Conservation (phyloP, 2,888 invertebrate genomes). For the Plusia festucae region DNA sequence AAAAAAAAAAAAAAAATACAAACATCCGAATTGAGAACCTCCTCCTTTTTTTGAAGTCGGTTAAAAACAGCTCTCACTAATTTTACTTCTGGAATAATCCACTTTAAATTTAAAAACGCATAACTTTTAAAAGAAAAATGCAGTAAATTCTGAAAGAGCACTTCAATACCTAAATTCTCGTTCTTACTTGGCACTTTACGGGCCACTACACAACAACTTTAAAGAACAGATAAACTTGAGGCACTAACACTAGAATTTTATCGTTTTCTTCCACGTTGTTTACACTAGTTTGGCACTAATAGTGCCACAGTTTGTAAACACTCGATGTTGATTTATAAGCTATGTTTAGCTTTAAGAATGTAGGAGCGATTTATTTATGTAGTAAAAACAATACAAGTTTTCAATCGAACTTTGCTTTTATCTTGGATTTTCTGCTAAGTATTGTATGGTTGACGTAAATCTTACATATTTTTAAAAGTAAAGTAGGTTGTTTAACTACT, state of each 20-base stretch:
- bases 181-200: constrained; percentile 40
- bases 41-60: no score
- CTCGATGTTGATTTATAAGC: constrained; percentile 38
- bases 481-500: no score
- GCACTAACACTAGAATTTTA: constrained; percentile 59
- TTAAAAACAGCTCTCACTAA: neutral
- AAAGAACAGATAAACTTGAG: constrained; percentile 51
- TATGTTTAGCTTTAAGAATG: constrained; percentile 12
- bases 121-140: neutral
- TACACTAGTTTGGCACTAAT: constrained; percentile 51
- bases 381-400: neutral
- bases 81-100: neutral
- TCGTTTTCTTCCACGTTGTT: constrained; percentile 51
- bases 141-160: constrained; percentile 19
- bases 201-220: constrained; percentile 46
- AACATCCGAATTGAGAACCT: no score
- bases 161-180: constrained; percentile 45
- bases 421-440: neutral
- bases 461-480: neutral
- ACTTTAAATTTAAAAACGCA: neutral
- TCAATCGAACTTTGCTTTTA: constrained; percentile 3
- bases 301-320: constrained; percentile 31
- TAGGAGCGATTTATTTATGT: constrained; percentile 5
- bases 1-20: no score
- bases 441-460: neutral